Evolutionary conservation across 64 coral and sea anemone genomes (phyloP).

Genomic region (Platygyra sinensis): DNA sequence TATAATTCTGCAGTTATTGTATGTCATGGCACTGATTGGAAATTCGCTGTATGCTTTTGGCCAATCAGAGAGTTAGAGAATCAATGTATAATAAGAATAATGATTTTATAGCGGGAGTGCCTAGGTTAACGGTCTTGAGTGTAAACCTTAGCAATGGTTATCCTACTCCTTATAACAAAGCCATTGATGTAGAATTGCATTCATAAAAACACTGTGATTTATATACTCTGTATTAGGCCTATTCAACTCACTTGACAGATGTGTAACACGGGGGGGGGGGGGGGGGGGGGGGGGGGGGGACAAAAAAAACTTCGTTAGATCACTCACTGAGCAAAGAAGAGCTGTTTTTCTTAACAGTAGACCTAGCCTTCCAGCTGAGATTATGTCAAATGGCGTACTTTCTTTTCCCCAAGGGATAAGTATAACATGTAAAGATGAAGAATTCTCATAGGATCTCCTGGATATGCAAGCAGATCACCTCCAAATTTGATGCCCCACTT

Average conservation of each 20-base stretch:
- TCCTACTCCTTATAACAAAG: too few species aligned
- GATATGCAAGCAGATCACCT: conserved; percentile 90
- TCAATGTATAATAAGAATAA: too few species aligned
- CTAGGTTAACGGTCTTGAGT: too few species aligned
- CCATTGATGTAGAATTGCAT: too few species aligned
- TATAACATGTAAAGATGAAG: conserved; percentile 89
- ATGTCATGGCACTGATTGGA: too few species aligned
- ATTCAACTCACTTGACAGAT: conserved; percentile 93
- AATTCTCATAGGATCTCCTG: conserved; percentile 83
- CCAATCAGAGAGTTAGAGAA: too few species aligned
- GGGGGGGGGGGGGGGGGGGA: too few species aligned
- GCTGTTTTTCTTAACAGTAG: conserved; percentile 97
- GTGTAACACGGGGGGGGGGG: too few species aligned
- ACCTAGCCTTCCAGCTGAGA: conserved; percentile 84
- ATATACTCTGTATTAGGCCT: conserved; percentile 7
- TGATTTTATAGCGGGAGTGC: too few species aligned
- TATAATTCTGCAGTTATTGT: too few species aligned
- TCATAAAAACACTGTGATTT: neutral
- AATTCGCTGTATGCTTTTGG: too few species aligned
- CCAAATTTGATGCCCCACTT: conserved; percentile 90
- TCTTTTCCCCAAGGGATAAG: conserved; percentile 75
- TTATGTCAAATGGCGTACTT: conserved; percentile 70
- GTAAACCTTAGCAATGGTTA: too few species aligned
- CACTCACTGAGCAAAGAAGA: conserved; percentile 74
- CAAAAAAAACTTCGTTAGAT: conserved; percentile 42